Conservation (phyloP, 2,888 invertebrate species). For the Tupiocoris notatus region DNA sequence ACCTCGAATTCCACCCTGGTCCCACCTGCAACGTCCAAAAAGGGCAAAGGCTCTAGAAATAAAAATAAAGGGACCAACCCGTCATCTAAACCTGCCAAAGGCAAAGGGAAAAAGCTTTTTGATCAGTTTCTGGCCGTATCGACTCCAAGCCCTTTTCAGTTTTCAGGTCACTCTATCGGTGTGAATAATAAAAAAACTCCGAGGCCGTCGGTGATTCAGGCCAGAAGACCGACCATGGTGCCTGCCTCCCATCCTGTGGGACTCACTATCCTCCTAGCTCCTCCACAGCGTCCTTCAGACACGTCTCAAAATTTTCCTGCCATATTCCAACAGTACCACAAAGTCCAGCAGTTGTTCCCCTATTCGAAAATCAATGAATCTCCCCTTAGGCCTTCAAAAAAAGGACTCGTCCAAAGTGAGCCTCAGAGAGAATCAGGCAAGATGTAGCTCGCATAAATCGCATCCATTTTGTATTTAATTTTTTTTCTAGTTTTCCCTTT, state of each 20-base stretch:
- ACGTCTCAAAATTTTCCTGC: constrained; percentile 61
- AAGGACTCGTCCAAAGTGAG: constrained; percentile 46
- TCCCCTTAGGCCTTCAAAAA: constrained; percentile 48
- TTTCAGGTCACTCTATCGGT: constrained; percentile 46
- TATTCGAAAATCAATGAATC: constrained; percentile 48
- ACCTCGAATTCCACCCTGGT: constrained; percentile 35
- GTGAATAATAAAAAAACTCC: constrained; percentile 49
- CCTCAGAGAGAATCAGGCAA: constrained; percentile 49
- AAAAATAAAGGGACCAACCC: constrained; percentile 58
- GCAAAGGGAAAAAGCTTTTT: constrained; percentile 58
- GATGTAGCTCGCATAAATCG: constrained; percentile 23
- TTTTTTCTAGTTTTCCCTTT: constrained; percentile 14
- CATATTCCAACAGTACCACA: constrained; percentile 71
- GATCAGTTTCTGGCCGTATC: constrained; percentile 52
- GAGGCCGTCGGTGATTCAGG: constrained; percentile 47
- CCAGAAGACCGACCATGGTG: constrained; percentile 48
- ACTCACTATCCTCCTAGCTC: constrained; percentile 52
- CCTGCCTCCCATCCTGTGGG: constrained; percentile 50
- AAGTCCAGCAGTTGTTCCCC: constrained; percentile 62
- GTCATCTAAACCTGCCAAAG: constrained; percentile 56
- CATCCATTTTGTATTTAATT: neutral
- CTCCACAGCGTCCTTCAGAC: constrained; percentile 54
- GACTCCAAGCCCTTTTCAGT: constrained; percentile 52
- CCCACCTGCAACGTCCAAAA: constrained; percentile 51
- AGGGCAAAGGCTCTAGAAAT: constrained; percentile 60